Conservation (phyloP, 2,113 vertebrate genomes). For the Corydoras sp. region DNA sequence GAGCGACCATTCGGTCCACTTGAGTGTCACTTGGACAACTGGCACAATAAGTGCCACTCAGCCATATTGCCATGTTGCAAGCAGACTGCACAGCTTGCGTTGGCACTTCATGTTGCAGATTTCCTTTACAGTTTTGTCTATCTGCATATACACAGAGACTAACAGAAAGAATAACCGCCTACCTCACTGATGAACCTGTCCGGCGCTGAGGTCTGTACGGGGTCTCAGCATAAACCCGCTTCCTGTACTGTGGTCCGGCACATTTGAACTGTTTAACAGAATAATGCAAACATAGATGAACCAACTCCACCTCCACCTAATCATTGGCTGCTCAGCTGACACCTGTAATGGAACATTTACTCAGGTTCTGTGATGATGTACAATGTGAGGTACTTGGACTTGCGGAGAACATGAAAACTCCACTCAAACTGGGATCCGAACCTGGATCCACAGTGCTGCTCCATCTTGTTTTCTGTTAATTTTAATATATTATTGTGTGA, state of each 20-base stretch:
- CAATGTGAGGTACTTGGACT: too few species aligned
- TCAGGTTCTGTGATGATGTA: too few species aligned
- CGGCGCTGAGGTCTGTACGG: background rate
- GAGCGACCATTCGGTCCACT: slow-evolving; percentile 37
- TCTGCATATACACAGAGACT: slow-evolving; percentile 10
- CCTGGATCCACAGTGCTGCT: too few species aligned
- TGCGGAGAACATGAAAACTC: too few species aligned
- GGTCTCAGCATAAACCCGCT: slow-evolving; percentile 4
- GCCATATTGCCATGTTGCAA: background rate
- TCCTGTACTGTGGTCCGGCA: slow-evolving; percentile 3
- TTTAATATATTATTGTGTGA: too few species aligned
- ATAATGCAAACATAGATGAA: slow-evolving; percentile 30
- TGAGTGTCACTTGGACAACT: slow-evolving; percentile 44
- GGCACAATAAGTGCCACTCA: slow-evolving; percentile 3
- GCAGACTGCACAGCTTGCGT: slow-evolving; percentile 1
- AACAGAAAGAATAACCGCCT: background rate
- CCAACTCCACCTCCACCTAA: slow-evolving; percentile 23
- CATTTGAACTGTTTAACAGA: slow-evolving; percentile 28
- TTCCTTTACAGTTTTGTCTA: slow-evolving; percentile 9
- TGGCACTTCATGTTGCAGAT: slow-evolving; percentile 11
- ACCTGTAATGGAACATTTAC: too few species aligned
- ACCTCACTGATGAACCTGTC: slow-evolving; percentile 2
- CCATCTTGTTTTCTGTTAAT: too few species aligned
- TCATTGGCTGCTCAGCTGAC: background rate
- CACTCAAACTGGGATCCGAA: too few species aligned